Conservation (phyloP, 2,113 vertebrate genomes). For the Tupaia chinensis region DNA sequence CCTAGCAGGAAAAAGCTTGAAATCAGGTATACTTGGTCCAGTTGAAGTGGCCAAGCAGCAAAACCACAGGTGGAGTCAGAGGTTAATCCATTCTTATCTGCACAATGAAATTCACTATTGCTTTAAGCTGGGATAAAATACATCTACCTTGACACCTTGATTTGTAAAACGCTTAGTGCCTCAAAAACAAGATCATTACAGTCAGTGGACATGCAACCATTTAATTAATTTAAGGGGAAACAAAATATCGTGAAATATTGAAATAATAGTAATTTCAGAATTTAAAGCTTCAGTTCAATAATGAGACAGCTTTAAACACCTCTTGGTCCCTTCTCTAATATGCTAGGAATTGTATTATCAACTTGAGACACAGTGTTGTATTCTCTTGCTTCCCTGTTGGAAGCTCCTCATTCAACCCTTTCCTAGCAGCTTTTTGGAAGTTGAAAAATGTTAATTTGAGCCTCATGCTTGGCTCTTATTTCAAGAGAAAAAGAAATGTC, state of each 20-base stretch:
- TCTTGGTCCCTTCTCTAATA: neutral
- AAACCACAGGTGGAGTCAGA: neutral
- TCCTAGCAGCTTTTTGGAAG: conserved; percentile 58
- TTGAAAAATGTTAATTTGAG: conserved; percentile 57
- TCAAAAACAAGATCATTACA: conserved; percentile 37
- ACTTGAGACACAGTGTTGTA: conserved; percentile 9
- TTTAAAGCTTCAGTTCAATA: conserved; percentile 6
- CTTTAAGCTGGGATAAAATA: neutral
- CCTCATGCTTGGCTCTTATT: conserved; percentile 29
- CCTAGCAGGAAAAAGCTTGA: neutral
- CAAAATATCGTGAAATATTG: conserved; percentile 23
- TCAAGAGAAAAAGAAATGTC: conserved; percentile 53
- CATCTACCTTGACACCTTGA: neutral
- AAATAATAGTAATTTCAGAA: conserved; percentile 47
- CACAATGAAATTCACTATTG: neutral
- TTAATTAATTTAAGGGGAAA: conserved; percentile 52
- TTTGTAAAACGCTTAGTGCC: conserved; percentile 37
- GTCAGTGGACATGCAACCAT: neutral
- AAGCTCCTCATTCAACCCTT: conserved; percentile 50
- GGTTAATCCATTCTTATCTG: conserved; percentile 46
- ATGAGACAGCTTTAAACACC: conserved; percentile 24
- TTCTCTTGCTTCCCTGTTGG: conserved; percentile 33
- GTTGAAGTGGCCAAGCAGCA: neutral
- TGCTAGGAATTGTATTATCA: neutral
- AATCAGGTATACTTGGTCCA: neutral